phyloP scores from a whole-genome alignment of 1,140 invertebrate species.

The Psilanteris sp. region DNA sequence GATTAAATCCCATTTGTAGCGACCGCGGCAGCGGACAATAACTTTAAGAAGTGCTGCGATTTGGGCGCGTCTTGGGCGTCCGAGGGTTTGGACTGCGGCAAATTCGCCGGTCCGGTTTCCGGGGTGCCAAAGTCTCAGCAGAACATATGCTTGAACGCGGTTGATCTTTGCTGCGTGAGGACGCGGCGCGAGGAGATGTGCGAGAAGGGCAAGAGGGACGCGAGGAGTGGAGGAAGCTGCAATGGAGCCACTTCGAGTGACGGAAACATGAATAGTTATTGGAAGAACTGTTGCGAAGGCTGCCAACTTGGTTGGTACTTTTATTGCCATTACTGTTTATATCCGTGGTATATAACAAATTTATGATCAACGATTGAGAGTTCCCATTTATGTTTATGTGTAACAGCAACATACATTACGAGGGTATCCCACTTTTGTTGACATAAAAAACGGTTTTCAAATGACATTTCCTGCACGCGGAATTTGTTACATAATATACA shows the following conservation, averaged over 20 bases:
- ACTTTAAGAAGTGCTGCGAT: constrained; percentile 80
- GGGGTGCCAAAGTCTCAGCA: constrained; percentile 77
- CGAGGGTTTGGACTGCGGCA: constrained; percentile 77
- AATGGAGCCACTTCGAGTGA: constrained; percentile 8
- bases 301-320: too few species aligned
- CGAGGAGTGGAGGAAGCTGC: constrained; percentile 76
- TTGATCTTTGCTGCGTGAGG: constrained; percentile 80
- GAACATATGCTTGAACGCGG: constrained; percentile 78
- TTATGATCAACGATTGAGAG: too few species aligned
- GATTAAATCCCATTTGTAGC: constrained; percentile 46
- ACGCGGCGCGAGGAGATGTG: constrained; percentile 75
- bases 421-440: too few species aligned
- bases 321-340: too few species aligned
- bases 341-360: too few species aligned
- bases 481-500: too few species aligned
- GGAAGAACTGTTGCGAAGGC: too few species aligned
- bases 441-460: too few species aligned
- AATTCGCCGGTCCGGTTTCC: constrained; percentile 77
- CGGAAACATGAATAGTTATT: too few species aligned
- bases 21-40: constrained; percentile 68
- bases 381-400: too few species aligned
- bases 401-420: too few species aligned
- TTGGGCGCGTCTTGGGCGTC: constrained; percentile 79
- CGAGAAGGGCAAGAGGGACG: constrained; percentile 78
- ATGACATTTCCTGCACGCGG: too few species aligned